These are phyloP conservation scores for Coilia nasus DNA, from an alignment of 2,797 vertebrate genomes.

Conservation along the genomic window DNA sequence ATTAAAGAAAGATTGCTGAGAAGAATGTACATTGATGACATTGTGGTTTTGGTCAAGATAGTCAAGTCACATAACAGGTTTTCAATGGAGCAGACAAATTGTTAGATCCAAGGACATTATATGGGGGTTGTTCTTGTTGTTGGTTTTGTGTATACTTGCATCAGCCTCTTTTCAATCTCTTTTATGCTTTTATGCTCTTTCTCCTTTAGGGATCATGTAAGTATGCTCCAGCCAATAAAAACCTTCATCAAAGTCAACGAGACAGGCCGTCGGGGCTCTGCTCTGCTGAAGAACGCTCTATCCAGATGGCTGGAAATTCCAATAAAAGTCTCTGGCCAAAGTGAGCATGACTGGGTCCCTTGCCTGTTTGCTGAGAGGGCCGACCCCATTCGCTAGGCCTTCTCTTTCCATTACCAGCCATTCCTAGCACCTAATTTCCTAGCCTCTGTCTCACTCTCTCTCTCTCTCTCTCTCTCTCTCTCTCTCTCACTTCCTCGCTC, in stretches of 20 bases:
- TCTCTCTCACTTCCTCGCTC: neutral
- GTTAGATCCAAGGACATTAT: neutral
- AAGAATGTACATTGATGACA: neutral
- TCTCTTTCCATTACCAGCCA: conserved; percentile 69
- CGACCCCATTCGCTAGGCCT: conserved; percentile 61
- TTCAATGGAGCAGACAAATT: neutral
- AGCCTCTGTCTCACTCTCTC: conserved; percentile 28
- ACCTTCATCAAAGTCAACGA: neutral
- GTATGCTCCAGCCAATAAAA: neutral
- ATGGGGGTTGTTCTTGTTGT: neutral
- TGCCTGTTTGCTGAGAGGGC: conserved; percentile 58
- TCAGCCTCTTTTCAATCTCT: neutral
- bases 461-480: neutral
- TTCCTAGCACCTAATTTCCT: conserved; percentile 72
- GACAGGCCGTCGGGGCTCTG: neutral
- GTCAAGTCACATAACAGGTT: neutral
- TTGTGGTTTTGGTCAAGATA: neutral
- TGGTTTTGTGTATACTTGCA: neutral
- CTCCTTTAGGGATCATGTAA: neutral
- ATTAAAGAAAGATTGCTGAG: neutral
- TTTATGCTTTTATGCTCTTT: neutral
- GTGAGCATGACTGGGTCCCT: conserved; percentile 73
- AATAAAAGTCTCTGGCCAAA: conserved; percentile 74
- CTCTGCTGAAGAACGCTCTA: conserved; percentile 57
- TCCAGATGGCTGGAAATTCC: conserved; percentile 73